Conservation (phyloP, 2,888 invertebrate genomes). For the Prostheceraeus crozeri region DNA sequence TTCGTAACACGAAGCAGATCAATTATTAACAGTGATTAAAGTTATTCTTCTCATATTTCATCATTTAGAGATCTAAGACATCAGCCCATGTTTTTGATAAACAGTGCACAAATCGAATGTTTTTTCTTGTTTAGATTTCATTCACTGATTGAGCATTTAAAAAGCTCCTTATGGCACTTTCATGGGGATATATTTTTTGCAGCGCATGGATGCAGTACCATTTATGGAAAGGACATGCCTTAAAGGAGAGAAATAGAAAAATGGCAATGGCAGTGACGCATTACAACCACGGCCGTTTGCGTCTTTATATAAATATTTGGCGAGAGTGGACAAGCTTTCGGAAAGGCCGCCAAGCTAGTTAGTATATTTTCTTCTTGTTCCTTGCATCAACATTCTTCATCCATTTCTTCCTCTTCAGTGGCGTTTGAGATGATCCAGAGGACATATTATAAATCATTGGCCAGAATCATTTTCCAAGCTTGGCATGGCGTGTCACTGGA, state of each 20-base stretch:
- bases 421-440: slow-evolving; percentile 52
- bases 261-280: slow-evolving; percentile 7
- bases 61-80: too few species aligned
- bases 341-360: slow-evolving; percentile 36
- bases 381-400: neutral
- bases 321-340: slow-evolving; percentile 37
- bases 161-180: too few species aligned
- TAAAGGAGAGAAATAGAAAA: neutral
- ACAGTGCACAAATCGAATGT: too few species aligned
- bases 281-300: slow-evolving; percentile 1
- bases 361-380: slow-evolving; percentile 13
- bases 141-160: too few species aligned
- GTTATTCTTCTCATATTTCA: too few species aligned
- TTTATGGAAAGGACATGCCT: slow-evolving; percentile 36
- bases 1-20: too few species aligned
- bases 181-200: slow-evolving; percentile 38
- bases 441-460: slow-evolving; percentile 49
- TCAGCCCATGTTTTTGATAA: too few species aligned
- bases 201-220: slow-evolving; percentile 55
- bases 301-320: slow-evolving; percentile 12
- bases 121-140: too few species aligned
- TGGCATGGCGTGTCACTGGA: slow-evolving; percentile 54
- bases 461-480: slow-evolving; percentile 51
- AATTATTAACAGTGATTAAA: too few species aligned
- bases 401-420: slow-evolving; percentile 45